Evolutionary conservation across 2,797 vertebrate genomes (phyloP), one percentile per base, ranked within the genome.

Genomic region (Bovichtus diacanthus): DNA sequence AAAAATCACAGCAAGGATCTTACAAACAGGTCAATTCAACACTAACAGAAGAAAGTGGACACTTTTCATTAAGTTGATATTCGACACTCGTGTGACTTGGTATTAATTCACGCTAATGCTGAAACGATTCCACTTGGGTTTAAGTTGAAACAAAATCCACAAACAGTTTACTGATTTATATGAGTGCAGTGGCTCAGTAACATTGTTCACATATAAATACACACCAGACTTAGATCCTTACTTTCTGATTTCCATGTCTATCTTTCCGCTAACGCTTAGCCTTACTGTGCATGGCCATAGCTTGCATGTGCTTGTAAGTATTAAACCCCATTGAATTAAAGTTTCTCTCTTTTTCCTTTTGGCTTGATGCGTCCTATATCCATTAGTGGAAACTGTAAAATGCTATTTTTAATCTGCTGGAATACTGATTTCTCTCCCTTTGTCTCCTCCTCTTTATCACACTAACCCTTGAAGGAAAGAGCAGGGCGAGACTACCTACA

Each of bases 381-480:
- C 72, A 70, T 82, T 63, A 71, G 80, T 68, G 58, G 27, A 82
- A 86, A 75, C 47, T 88, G 50, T 84, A 23, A 82, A 84, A 90
- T 94, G 73, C 88, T 87, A 46, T 87, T 82, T 82, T 78, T 87
- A 90, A 91, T 92, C 87, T 84, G 90, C 91, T 88, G 85, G 84
- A 86, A 86, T 38, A 90, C 94, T 96, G 93, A 95, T 92, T 85
- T 94, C 86, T 95, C 89, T 95, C 94, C 94, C 92, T 93, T 95
- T 92, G 94, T 94, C 94, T 92, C 94, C 91, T 96, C 76, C 74
- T 88, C 70, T 90, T 76, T 78, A 89, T 96, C 90, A 94, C 94
- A 95, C 92, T 96, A 95, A 96, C 94, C 93, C 88, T 72, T 97
- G 94, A 97, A 99, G 98, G 95, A 98, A 98, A 97, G 98, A 99